Base-by-base conservation (phyloP, 2,888 invertebrate genomes). In the Seira ritae region DNA sequence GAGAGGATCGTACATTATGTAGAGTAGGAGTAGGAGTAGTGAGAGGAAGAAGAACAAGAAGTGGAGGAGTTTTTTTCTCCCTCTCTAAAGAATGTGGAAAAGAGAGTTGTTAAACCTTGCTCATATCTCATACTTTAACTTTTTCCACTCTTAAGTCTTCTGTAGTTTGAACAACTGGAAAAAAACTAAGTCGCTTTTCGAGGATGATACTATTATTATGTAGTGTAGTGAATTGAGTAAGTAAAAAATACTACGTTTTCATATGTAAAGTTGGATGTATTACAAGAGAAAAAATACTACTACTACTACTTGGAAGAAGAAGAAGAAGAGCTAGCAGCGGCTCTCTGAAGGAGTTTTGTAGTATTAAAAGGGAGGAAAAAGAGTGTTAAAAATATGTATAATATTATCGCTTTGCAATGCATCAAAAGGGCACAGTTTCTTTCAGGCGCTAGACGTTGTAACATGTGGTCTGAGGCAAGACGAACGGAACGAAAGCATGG, bases 391-490 rank as follows among this genome's bases (percentile, higher is more conserved):
- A 50, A 50, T 50, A 50, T 31, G 31, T 31, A 31, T 77, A 76
- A 83, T 83, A 83, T 73, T 78, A 78, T 83, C 72, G 78, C 78
- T 73, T 74, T 70, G 83, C 69, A 78, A 78, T 78, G 78, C 37
- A 78, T 77, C 78, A 83, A 74, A 77, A 78, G 83, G 74, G 77
- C 83, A 77, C 83, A 83, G 83, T 83, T 83, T 78, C 73, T 83
- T 74, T 65, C 73, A 69, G 78, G 72, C 77, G 62, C 50, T 83
- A 74, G 78, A 68, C 72, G 78, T 78, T 78, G 83, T 76, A 82
- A 78, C 83, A 79, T 79, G 79, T 79, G 71, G 55, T 69, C 31
- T 42, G 15, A 19, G 66, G 6, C 69, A 50, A 60, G 80, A 50
- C 3, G 6, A 15, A 8, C 15, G 17, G 15, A 50, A 15, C 15